A percentile compares a stretch with the other conserved stretches of the same genome.
These are phyloP conservation scores for Meloidogyne floridensis DNA, from an alignment of 1,140 invertebrate species.

Conservation along the genomic window DNA sequence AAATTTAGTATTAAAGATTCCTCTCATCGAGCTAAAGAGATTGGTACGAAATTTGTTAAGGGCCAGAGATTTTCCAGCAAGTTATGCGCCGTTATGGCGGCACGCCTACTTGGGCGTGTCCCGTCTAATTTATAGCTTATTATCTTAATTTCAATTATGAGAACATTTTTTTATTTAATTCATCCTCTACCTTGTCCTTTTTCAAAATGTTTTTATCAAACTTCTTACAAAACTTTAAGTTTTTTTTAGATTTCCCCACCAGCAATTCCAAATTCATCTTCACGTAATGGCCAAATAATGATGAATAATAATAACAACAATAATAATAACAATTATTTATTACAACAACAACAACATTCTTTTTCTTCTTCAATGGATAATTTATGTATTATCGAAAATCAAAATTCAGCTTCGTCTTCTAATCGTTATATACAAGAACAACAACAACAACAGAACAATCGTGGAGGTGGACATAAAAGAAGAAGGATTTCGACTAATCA, in stretches of 20 bases:
- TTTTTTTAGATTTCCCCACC: slow-evolving; percentile 25
- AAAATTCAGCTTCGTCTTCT: not conserved
- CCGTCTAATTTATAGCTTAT: no score
- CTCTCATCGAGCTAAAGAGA: no score
- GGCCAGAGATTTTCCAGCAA: no score
- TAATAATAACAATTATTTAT: no score
- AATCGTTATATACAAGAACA: slow-evolving; percentile 5
- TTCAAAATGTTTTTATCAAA: no score
- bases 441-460: slow-evolving; percentile 1
- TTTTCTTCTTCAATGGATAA: slow-evolving; percentile 24
- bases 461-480: not conserved
- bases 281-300: not conserved
- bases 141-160: no score
- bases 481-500: not conserved
- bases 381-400: not conserved
- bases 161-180: no score
- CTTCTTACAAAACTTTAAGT: not conserved
- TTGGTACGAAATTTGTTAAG: no score
- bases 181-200: not conserved
- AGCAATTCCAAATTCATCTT: slow-evolving; percentile 17
- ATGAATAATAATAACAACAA: not conserved
- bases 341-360: not conserved
- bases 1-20: no score
- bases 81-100: no score
- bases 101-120: no score